Evolutionary conservation across 2,113 vertebrate species (phyloP), one percentile per base, ranked within the genome.

Genomic region (Glaucidium brasilianum): DNA sequence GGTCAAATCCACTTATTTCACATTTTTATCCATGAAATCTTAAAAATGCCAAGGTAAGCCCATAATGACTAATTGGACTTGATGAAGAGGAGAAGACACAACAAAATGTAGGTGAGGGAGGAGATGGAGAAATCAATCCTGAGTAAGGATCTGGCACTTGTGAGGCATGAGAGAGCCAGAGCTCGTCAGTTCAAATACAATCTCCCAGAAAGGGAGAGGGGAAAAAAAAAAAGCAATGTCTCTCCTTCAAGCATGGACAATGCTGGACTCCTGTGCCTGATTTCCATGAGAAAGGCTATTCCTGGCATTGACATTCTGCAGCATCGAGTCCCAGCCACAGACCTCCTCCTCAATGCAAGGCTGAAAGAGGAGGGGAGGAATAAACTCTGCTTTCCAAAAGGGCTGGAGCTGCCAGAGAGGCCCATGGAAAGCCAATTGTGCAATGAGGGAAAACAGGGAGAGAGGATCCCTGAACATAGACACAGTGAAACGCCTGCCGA

Each of bases 271-370:
- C 77, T 0, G 25, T 1, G 16, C 90, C 87, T 92, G 69, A 96
- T 97, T 96, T 96, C 91, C 94, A 94, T 96, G 81, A 97, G 74
- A 97, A 96, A 92, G 53, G 63, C 74, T 59, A 66, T 49, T 85
- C 88, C 85, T 95, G 85, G 59, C 93, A 93, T 47, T 95, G 93
- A 92, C 90, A 77, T 93, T 94, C 92, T 90, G 68, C 12, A 19
- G 41, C 79, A 56, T 9, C 0, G 0, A 35, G 60, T 78, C 60
- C 52, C 52, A 10, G 8, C 37, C 39, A 22, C 81, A 88, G 82
- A 90, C 52, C 49, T 82, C 82, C 59, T 91, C 64, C 81, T 88
- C 74, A 62, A 9, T 53, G 56, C 1, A 1, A 60, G 53, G 30
- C 77, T 91, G 78, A 92, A 94, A 62, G 81, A 87, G 62, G 34